Base-by-base conservation (phyloP, 2,797 vertebrate genomes). In the Brachyrhaphis roseni region DNA sequence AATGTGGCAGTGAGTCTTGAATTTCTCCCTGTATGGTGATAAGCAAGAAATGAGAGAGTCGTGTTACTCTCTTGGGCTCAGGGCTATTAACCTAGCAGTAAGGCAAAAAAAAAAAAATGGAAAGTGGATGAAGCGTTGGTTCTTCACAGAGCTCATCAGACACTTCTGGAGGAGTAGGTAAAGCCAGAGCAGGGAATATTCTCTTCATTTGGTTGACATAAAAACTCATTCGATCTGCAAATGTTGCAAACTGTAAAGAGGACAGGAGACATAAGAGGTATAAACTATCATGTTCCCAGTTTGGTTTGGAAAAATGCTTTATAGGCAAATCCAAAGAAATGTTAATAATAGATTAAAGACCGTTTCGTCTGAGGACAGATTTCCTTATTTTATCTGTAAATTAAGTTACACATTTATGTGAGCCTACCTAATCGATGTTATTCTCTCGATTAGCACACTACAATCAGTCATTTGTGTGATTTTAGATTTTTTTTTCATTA, bases 181-280 rank as follows among this genome's bases (percentile, higher is more conserved):
- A 62, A 8, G 77, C 79, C 79, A 34, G 72, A 79, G 82, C 78
- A 16, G 36, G 72, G 34, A 36, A 36, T 66, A 16, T 66, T 66
- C 31, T 66, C 62, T 88, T 81, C 39, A 78, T 88, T 87, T 87
- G 82, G 75, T 77, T 18, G 1, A 83, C 83, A 88, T 86, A 85
- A 82, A 87, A 85, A 45, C 39, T 66, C 28, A 13, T 77, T 62
- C 26, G 49, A 78, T 84, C 77, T 87, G 77, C 70, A 72, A 90
- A 84, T 77, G 80, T 84, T 80, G 83, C 10, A 5, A 46, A 59
- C 68, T 80, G 45, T 84, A 34, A 86, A 87, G 34, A 84, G 80
- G 77, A 90, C 85, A 84, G 77, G 81, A 72, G 82, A 84, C 82
- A 91, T 90, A 87, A 92, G 80, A 72, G 72, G 11, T 83, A 82